phyloP scores from a whole-genome alignment of 2,113 vertebrate genomes.

The Callipepla squamata region DNA sequence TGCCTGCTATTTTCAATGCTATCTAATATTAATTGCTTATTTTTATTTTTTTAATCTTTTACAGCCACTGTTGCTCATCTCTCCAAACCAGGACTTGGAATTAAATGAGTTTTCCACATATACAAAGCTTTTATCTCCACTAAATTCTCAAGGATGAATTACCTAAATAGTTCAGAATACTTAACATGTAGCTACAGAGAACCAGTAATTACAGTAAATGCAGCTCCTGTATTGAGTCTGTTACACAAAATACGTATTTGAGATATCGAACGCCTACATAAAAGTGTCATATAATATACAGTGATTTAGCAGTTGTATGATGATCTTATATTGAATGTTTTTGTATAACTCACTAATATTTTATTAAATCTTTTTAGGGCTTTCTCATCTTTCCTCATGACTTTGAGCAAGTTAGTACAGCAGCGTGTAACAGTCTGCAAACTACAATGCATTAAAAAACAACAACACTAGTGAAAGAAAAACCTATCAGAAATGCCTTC shows the following conservation, averaged over 20 bases:
- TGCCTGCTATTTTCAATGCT: neutral
- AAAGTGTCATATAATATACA: neutral
- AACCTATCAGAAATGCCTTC: neutral
- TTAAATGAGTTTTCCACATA: neutral
- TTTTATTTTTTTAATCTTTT: neutral
- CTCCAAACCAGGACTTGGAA: neutral
- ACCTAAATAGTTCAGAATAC: neutral
- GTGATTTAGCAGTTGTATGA: neutral
- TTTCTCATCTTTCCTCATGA: neutral
- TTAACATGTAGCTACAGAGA: neutral
- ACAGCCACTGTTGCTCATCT: neutral
- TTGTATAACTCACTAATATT: neutral
- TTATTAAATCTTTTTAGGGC: neutral
- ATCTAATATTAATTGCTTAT: neutral
- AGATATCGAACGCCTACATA: neutral
- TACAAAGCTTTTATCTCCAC: neutral
- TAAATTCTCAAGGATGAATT: neutral
- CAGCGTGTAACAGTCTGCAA: neutral
- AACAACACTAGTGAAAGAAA: neutral
- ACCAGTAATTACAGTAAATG: neutral
- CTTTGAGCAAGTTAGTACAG: neutral
- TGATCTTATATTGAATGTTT: neutral
- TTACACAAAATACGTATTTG: neutral
- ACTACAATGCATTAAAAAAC: neutral
- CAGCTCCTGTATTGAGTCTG: neutral